A percentile compares a stretch with the other conserved stretches of the same genome.
These are phyloP conservation scores for Ochropleura leucogaster DNA, from an alignment of 2,888 invertebrate species.

Conservation along the genomic window DNA sequence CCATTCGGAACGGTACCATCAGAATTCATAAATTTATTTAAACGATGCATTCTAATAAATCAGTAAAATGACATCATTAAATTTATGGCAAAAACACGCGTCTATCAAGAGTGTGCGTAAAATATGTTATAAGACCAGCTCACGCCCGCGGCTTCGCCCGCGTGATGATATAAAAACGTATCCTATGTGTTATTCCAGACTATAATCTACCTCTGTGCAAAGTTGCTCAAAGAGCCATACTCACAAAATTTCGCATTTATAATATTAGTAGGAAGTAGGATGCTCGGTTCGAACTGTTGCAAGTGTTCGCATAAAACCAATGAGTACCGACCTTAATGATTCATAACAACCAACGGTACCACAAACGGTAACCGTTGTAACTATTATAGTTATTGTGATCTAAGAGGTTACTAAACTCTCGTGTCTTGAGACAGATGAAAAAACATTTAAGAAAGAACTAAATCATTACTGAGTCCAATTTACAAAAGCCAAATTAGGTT, in stretches of 20 bases:
- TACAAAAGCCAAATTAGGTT: conserved; percentile 24
- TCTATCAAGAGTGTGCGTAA: background rate
- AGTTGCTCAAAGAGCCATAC: too few relatives aligned
- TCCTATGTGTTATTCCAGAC: too few relatives aligned
- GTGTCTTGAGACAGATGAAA: background rate
- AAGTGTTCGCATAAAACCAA: conserved; percentile 12
- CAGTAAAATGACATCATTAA: conserved; percentile 11
- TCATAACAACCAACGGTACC: conserved; percentile 56
- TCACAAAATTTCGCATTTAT: too few relatives aligned
- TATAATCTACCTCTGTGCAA: too few relatives aligned
- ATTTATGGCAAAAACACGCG: background rate
- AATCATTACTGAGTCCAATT: conserved; percentile 5
- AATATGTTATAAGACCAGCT: too few relatives aligned
- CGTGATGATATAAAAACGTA: too few relatives aligned
- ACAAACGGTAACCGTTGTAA: conserved; percentile 57
- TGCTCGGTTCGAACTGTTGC: conserved; percentile 10
- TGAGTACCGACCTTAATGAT: conserved; percentile 35
- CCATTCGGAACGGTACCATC: background rate
- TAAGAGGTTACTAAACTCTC: conserved; percentile 31
- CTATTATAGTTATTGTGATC: conserved; percentile 27
- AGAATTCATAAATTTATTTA: conserved; percentile 6
- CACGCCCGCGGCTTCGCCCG: too few relatives aligned
- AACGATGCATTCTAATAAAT: background rate
- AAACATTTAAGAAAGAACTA: conserved; percentile 10
- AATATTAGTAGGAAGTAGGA: too few relatives aligned